Conservation (phyloP, 1,140 invertebrate species). For the Lepidostoma basale region DNA sequence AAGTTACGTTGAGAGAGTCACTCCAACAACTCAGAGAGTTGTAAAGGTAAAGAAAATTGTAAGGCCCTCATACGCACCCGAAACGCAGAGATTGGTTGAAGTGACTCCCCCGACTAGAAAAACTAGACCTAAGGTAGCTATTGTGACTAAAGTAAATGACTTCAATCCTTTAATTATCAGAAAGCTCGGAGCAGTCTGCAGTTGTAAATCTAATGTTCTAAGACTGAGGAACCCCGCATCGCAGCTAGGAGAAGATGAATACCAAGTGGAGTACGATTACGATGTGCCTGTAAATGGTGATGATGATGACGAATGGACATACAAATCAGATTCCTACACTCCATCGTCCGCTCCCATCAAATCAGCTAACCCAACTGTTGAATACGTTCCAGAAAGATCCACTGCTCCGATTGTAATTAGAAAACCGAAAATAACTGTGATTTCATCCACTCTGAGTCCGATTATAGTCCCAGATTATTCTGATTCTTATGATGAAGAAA, state of each 20-base stretch:
- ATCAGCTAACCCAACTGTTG: slow-evolving; percentile 44
- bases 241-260: slow-evolving; percentile 47
- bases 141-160: slow-evolving; percentile 70
- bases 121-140: slow-evolving; percentile 60
- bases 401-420: slow-evolving; percentile 48
- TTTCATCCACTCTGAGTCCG: slow-evolving; percentile 58
- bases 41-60: slow-evolving; percentile 47
- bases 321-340: slow-evolving; percentile 46
- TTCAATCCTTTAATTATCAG: slow-evolving; percentile 70
- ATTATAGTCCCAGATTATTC: slow-evolving; percentile 60
- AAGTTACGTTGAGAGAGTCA: slow-evolving; percentile 32
- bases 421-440: slow-evolving; percentile 48
- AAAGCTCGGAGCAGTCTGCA: slow-evolving; percentile 76
- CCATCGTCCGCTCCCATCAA: slow-evolving; percentile 42
- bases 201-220: slow-evolving; percentile 70
- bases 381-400: slow-evolving; percentile 31
- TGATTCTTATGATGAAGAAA: slow-evolving; percentile 55
- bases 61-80: slow-evolving; percentile 50
- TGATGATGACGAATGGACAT: slow-evolving; percentile 49
- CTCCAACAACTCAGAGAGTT: slow-evolving; percentile 44
- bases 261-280: slow-evolving; percentile 50
- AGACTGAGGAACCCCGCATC: slow-evolving; percentile 57
- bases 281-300: slow-evolving; percentile 50
- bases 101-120: slow-evolving; percentile 50
- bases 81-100: slow-evolving; percentile 53